Evolutionary conservation across 2,888 invertebrate species (phyloP).

Genomic region (Podotricha telesiphe): DNA sequence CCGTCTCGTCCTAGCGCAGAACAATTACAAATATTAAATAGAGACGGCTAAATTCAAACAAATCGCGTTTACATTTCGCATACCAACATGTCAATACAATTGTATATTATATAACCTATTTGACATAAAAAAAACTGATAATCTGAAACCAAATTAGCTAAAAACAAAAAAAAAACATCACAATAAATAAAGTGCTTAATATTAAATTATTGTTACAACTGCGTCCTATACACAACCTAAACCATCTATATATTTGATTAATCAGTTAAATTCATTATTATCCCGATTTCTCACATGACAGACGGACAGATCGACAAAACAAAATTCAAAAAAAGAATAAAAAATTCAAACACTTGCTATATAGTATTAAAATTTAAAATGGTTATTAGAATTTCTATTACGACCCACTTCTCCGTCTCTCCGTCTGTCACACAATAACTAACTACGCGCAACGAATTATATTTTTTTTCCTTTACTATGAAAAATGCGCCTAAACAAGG

Average conservation of each 20-base stretch:
- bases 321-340: slow-evolving; percentile 1
- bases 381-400: neutral
- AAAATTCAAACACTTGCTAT: neutral
- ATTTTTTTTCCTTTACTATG: slow-evolving; percentile 47
- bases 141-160: slow-evolving; percentile 28
- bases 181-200: slow-evolving; percentile 69
- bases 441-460: slow-evolving; percentile 32
- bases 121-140: neutral
- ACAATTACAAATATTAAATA: slow-evolving; percentile 2
- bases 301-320: slow-evolving; percentile 24
- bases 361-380: neutral
- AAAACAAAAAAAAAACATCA: slow-evolving; percentile 61
- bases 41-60: slow-evolving; percentile 8
- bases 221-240: slow-evolving; percentile 67
- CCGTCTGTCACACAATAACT: slow-evolving; percentile 25
- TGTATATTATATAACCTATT: slow-evolving; percentile 8
- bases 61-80: slow-evolving; percentile 2
- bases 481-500: slow-evolving; percentile 48
- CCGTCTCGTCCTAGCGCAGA: neutral
- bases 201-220: slow-evolving; percentile 57
- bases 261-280: slow-evolving; percentile 25
- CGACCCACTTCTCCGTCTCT: neutral
- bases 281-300: slow-evolving; percentile 5
- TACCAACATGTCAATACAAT: slow-evolving; percentile 10
- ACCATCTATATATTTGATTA: slow-evolving; percentile 24